Percentiles rank a stretch among this genome's conserved stretches.
Conservation (phyloP, 2,888 invertebrate species). For the Sclerodermus sp. region DNA sequence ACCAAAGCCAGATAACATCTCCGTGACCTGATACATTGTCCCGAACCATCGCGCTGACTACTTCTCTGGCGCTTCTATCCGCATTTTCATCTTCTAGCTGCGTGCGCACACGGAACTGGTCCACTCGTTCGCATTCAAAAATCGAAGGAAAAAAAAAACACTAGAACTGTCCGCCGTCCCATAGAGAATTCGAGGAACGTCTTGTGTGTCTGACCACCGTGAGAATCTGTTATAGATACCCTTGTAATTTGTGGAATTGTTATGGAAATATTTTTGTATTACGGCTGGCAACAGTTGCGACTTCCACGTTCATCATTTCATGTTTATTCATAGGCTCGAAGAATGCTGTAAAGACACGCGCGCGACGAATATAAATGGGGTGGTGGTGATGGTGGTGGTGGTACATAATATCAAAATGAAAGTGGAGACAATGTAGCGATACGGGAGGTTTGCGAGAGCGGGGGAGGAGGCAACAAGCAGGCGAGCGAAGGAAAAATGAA, state of each 20-base stretch:
- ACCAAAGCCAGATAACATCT: constrained; percentile 35
- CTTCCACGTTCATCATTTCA: background rate
- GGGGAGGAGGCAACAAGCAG: no score
- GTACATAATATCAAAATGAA: no score
- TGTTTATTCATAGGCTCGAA: constrained; percentile 1
- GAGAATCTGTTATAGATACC: constrained; percentile 14
- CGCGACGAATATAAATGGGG: no score
- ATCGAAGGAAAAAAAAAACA: no score
- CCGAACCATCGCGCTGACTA: constrained; percentile 20
- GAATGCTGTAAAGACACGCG: background rate
- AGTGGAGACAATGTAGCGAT: no score
- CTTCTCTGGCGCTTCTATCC: background rate
- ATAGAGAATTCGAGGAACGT: no score
- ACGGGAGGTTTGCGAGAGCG: no score
- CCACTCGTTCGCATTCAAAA: background rate
- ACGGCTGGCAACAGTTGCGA: background rate
- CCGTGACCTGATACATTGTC: constrained; percentile 34
- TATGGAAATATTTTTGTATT: background rate
- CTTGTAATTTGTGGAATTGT: background rate
- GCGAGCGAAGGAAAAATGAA: no score
- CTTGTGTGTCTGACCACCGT: constrained; percentile 17
- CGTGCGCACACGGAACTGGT: constrained; percentile 2
- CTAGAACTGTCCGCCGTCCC: no score
- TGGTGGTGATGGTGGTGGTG: no score
- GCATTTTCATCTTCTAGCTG: background rate